These are phyloP conservation scores for Gasteruption jaculator DNA, from an alignment of 2,888 invertebrate species.

Conservation along the genomic window DNA sequence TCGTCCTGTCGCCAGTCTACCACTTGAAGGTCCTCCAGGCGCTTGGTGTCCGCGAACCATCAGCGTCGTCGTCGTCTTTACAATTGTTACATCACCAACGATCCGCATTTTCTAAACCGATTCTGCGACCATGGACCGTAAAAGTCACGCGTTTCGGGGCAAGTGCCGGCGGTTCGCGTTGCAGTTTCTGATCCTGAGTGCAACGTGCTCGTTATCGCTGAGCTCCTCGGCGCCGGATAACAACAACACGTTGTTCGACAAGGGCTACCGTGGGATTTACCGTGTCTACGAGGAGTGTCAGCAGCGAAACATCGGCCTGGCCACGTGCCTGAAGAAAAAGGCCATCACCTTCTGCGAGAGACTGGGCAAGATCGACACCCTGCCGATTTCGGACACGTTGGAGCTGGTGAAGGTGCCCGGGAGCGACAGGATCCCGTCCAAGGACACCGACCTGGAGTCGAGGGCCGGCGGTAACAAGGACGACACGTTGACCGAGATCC, in stretches of 20 bases:
- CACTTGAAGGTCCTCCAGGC: too few relatives aligned
- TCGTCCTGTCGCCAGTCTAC: constrained; percentile 40
- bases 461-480: constrained; percentile 63
- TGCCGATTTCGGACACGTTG: constrained; percentile 63
- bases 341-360: constrained; percentile 76
- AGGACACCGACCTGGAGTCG: constrained; percentile 59
- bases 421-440: constrained; percentile 39
- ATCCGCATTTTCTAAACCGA: too few relatives aligned
- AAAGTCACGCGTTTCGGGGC: too few relatives aligned
- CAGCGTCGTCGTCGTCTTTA: too few relatives aligned
- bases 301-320: constrained; percentile 62
- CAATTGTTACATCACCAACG: too few relatives aligned
- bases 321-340: constrained; percentile 76
- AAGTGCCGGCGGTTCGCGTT: too few relatives aligned
- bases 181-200: constrained; percentile 20
- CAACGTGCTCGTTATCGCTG: constrained; percentile 13
- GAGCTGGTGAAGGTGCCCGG: constrained; percentile 60
- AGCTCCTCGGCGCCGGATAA: constrained; percentile 30
- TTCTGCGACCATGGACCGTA: too few relatives aligned
- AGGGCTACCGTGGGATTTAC: constrained; percentile 62
- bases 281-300: constrained; percentile 78
- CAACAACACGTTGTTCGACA: constrained; percentile 52
- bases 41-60: too few relatives aligned
- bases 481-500: constrained; percentile 63
- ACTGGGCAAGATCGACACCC: constrained; percentile 66